Evolutionary conservation across 2,797 vertebrate species (phyloP).

Genomic region (Clarias pachynema): DNA sequence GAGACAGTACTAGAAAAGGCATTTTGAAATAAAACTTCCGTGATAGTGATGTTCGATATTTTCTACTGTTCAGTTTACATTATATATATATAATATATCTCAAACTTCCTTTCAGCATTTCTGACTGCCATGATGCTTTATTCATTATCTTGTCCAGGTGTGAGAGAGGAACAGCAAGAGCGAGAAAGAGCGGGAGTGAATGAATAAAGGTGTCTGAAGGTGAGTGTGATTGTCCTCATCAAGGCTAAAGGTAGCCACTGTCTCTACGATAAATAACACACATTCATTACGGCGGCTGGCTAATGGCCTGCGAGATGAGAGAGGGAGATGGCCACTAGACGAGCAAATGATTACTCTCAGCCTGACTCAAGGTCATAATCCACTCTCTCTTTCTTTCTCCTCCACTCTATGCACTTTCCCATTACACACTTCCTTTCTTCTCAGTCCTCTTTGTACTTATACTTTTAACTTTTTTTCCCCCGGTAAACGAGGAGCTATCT

Average conservation of each 20-base stretch:
- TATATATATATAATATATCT: too few relatives aligned
- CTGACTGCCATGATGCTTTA: constrained; percentile 1
- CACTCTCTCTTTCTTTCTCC: constrained; percentile 8
- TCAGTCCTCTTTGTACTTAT: constrained; percentile 4
- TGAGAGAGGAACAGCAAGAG: constrained; percentile 10
- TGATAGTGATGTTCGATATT: background rate
- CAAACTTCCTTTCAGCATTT: constrained; percentile 16
- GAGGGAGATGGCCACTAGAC: constrained; percentile 40
- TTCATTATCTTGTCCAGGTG: constrained; percentile 15
- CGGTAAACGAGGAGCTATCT: background rate
- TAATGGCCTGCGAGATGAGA: constrained; percentile 46
- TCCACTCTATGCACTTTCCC: constrained; percentile 26
- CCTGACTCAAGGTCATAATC: constrained; percentile 46
- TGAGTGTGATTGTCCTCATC: constrained; percentile 53
- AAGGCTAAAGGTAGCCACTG: constrained; percentile 48
- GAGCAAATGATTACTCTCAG: constrained; percentile 54
- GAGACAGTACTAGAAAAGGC: background rate
- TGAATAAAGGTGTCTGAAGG: constrained; percentile 50
- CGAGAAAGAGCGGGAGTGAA: constrained; percentile 1
- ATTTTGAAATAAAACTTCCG: background rate
- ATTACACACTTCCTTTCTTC: constrained; percentile 24
- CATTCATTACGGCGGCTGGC: constrained; percentile 54
- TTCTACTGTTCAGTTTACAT: background rate
- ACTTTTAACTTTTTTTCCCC: background rate
- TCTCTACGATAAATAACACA: constrained; percentile 58